Base-by-base conservation (phyloP, 2,888 invertebrate genomes). In the Tetheella fluctuosa region DNA sequence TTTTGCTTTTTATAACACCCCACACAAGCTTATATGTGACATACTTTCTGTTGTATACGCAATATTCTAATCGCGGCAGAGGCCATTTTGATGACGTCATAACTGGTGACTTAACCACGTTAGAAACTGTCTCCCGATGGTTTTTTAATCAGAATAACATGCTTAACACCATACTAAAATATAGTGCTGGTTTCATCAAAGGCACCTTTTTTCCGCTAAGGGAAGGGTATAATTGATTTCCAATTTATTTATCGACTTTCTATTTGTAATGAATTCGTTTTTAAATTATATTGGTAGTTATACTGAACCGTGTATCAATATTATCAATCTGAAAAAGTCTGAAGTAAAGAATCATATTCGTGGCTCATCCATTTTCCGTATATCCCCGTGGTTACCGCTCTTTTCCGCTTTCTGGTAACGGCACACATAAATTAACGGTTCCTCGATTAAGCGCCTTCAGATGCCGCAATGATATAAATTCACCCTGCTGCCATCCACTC, bases 401-500 rank as follows among this genome's bases (percentile, higher is more conserved):
- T 65, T 64, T 70, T 64, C 63, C 65, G 55, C 20, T 55, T 23
- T 23, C 55, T 55, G 55, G 34, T 55, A 34, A 34, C 55, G 65
- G 65, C 59, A 64, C 69, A 71, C 74, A 80, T 80, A 80, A 79
- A 84, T 80, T 80, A 81, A 61, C 65, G 73, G 63, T 76, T 69
- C 74, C 69, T 76, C 79, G 76, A 81, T 81, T 80, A 79, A 79
- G 77, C 74, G 74, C 76, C 80, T 74, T 70, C 65, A 73, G 75
- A 68, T 64, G 65, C 60, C 72, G 72, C 78, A 81, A 77, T 79
- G 74, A 79, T 81, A 83, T 80, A 84, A 84, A 80, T 80, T 76
- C 74, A 77, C 75, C 76, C 76, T 76, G 73, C 74, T 62, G 69
- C 70, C 67, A 70, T 66, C 69, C 65, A 67, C 59, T 65, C 61